Conservation (phyloP, 2,797 vertebrate genomes). For the Falco naumanni region DNA sequence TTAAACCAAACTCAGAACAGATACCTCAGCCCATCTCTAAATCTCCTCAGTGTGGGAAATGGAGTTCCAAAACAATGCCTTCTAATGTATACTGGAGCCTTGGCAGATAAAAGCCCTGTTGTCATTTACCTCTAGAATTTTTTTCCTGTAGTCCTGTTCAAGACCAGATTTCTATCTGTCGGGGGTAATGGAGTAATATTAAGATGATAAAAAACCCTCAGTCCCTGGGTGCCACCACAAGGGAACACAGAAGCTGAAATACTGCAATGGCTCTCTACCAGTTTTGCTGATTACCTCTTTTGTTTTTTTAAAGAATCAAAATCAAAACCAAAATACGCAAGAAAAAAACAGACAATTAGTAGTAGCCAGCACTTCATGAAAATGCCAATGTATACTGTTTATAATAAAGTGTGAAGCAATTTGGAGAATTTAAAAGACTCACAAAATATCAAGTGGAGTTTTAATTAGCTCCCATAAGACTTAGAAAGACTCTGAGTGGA, state of each 20-base stretch:
- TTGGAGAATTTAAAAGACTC: not conserved
- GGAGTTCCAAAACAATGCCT: not conserved
- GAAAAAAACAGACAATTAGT: not conserved
- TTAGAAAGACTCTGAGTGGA: not conserved
- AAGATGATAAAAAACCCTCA: not conserved
- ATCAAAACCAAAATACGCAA: not conserved
- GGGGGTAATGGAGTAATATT: not conserved
- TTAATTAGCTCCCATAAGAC: not conserved
- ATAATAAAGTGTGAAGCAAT: not conserved
- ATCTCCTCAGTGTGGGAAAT: not conserved
- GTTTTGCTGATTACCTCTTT: not conserved
- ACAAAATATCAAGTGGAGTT: not conserved
- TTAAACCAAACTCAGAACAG: not conserved
- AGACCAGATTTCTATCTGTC: not conserved
- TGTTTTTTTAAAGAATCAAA: not conserved
- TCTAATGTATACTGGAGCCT: not conserved
- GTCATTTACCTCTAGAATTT: not conserved
- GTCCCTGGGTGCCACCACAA: not conserved
- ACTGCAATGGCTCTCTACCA: not conserved
- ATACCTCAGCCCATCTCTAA: not conserved
- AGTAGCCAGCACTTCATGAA: not conserved
- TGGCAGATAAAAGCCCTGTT: not conserved
- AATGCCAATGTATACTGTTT: not conserved
- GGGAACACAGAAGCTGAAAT: not conserved
- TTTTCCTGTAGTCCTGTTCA: not conserved